Evolutionary conservation across 1,140 invertebrate genomes (phyloP), one percentile per base, ranked within the genome.

Genomic region (Manduca sexta): DNA sequence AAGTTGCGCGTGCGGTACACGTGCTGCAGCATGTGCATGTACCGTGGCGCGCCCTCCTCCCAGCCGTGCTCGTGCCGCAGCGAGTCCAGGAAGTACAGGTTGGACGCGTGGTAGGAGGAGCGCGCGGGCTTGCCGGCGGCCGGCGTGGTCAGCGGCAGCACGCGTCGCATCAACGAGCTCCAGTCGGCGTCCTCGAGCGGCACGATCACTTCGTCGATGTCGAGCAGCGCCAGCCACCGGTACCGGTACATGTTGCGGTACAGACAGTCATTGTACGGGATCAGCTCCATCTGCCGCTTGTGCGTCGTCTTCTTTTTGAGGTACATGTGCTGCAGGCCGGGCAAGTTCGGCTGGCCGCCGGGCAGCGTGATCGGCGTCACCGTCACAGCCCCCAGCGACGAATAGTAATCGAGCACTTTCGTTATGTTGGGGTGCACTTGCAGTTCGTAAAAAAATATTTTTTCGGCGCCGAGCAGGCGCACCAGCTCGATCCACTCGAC

Each of bases 401-500:
- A 88, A 69, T 97, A 98, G 72, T 97, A 90, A 14, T 92, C 87
- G 4, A 98, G 83, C 0, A 98, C 94, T 77, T 97, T 97, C 3
- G 90, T 93, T 12, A 98, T 94, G 68, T 97, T 97, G 0, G 94
- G 93, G 78, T 98, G 95, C 0, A 97, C 92, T 71, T 94, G 94
- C 8, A 98, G 87, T 60, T 97, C 91, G 69, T 98, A 98, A 59
- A 98, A 92, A 75, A 95, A 97, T 39, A 98, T 92, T 74, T 97
- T 97, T 69, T 97, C 93, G 0, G 96, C 97, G 1, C 97, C 97
- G 4, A 98, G 86, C 3, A 96, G 88, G 15, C 90, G 89, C 0
- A 98, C 86, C 31, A 97, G 86, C 79, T 98, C 96, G 51, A 98
- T 93, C 97, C 97, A 98, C 79, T 98, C 97, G n/a, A 98, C 91